These are phyloP conservation scores for Zenarchopterus dispar DNA, from an alignment of 2,797 vertebrate species.

Conservation along the genomic window DNA sequence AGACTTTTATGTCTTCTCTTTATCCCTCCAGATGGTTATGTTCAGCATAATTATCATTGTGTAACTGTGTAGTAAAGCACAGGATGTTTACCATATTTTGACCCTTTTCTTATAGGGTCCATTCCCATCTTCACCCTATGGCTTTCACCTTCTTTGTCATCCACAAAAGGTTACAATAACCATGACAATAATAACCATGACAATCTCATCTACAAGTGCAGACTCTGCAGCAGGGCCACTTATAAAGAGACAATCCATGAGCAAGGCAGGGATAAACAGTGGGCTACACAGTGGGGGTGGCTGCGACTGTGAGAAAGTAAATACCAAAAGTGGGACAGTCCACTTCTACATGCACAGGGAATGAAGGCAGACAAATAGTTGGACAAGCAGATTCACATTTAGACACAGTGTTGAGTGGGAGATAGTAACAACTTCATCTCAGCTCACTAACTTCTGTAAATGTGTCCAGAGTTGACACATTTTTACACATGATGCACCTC, in stretches of 20 bases:
- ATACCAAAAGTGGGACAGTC: slow-evolving; percentile 62
- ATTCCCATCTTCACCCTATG: slow-evolving; percentile 43
- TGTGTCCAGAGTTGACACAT: slow-evolving; percentile 46
- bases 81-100: slow-evolving; percentile 57
- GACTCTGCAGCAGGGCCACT: slow-evolving; percentile 47
- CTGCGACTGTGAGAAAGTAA: slow-evolving; percentile 75
- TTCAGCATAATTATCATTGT: slow-evolving; percentile 13
- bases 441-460: slow-evolving; percentile 55
- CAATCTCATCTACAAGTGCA: slow-evolving; percentile 70
- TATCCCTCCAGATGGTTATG: slow-evolving; percentile 4
- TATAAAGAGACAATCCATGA: slow-evolving; percentile 68
- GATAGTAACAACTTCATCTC: slow-evolving; percentile 41
- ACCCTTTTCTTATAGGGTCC: slow-evolving; percentile 34
- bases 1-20: not conserved
- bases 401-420: slow-evolving; percentile 33
- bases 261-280: slow-evolving; percentile 59
- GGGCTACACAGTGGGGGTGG: slow-evolving; percentile 43
- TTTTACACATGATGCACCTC: slow-evolving; percentile 45
- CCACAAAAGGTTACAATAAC: slow-evolving; percentile 71
- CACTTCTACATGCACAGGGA: slow-evolving; percentile 30
- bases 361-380: slow-evolving; percentile 23
- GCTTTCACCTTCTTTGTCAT: slow-evolving; percentile 63
- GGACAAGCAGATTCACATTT: slow-evolving; percentile 26
- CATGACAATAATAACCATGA: slow-evolving; percentile 76
- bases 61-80: slow-evolving; percentile 32